Percentiles rank a stretch among this genome's conserved stretches.
These are phyloP conservation scores for Geotrupes spiniger DNA, from an alignment of 2,888 invertebrate species.

Conservation along the genomic window DNA sequence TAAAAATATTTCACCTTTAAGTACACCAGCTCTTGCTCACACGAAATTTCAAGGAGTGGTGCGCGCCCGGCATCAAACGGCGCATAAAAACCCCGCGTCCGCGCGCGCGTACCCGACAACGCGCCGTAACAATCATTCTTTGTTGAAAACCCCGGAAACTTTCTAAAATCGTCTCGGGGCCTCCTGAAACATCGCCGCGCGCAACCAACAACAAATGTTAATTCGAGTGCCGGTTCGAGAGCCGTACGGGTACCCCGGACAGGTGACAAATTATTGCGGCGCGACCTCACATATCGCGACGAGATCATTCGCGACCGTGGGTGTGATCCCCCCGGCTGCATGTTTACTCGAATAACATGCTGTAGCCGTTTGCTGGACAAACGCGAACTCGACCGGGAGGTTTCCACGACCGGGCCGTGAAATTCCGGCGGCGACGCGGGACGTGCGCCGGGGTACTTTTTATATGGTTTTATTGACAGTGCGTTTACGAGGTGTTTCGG, in stretches of 20 bases:
- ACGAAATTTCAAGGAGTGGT: slow-evolving; percentile 4
- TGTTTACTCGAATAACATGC: slow-evolving; percentile 20
- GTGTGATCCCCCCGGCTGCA: slow-evolving; percentile 19
- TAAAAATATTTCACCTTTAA: no score
- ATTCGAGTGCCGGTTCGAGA: slow-evolving; percentile 3
- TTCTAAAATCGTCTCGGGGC: slow-evolving; percentile 12
- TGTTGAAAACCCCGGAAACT: slow-evolving; percentile 20
- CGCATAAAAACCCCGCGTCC: background rate
- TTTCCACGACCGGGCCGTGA: slow-evolving; percentile 8
- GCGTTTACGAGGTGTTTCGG: no score
- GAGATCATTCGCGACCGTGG: slow-evolving; percentile 24
- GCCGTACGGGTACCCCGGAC: slow-evolving; percentile 18
- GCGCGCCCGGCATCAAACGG: background rate
- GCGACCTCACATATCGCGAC: slow-evolving; percentile 23
- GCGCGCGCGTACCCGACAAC: background rate
- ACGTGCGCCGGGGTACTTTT: background rate
- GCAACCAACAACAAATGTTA: background rate
- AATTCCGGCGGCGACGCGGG: slow-evolving; percentile 1
- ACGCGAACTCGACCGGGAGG: slow-evolving; percentile 16
- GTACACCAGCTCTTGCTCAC: no score
- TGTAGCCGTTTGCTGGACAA: slow-evolving; percentile 22
- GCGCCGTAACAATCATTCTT: slow-evolving; percentile 13
- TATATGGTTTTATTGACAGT: no score
- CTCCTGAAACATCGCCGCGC: background rate
- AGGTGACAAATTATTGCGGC: slow-evolving; percentile 22